These are phyloP conservation scores for Pogonocherus hispidulus DNA, from an alignment of 2,888 invertebrate species.

Conservation along the genomic window DNA sequence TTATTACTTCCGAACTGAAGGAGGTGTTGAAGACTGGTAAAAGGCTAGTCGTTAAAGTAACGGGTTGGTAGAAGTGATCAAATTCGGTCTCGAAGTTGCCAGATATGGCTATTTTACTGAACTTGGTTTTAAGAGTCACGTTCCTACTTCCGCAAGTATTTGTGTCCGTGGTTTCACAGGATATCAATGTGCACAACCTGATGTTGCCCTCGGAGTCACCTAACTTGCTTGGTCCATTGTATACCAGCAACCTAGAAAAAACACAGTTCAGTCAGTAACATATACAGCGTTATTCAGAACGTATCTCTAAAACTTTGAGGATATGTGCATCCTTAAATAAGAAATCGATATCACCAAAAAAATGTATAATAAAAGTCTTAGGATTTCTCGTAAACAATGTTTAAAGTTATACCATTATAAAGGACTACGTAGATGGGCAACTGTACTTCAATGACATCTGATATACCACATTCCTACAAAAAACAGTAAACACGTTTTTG, in stretches of 20 bases:
- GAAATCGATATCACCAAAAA: no score
- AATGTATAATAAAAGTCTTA: no score
- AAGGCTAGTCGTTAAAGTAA: slow-evolving; percentile 48
- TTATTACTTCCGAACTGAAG: slow-evolving; percentile 38
- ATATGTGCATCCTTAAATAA: no score
- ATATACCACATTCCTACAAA: no score
- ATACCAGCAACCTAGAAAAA: slow-evolving; percentile 29
- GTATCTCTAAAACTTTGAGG: no score
- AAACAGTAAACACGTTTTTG: no score
- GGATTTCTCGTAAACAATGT: no score
- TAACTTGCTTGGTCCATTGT: slow-evolving; percentile 40
- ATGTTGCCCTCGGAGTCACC: slow-evolving; percentile 30
- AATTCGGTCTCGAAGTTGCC: slow-evolving; percentile 33
- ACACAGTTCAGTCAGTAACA: neutral
- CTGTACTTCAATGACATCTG: no score
- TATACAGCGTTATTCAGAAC: no score
- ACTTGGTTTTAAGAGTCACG: slow-evolving; percentile 42
- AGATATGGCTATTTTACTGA: slow-evolving; percentile 48
- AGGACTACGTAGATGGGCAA: no score
- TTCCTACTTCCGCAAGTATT: slow-evolving; percentile 50
- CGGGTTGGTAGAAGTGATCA: slow-evolving; percentile 48
- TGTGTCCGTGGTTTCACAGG: slow-evolving; percentile 47
- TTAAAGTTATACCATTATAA: no score
- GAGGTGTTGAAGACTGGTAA: slow-evolving; percentile 45
- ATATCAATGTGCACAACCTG: slow-evolving; percentile 50